Conservation (phyloP, 2,888 invertebrate species). For the Caenorhabditis macrosperma region DNA sequence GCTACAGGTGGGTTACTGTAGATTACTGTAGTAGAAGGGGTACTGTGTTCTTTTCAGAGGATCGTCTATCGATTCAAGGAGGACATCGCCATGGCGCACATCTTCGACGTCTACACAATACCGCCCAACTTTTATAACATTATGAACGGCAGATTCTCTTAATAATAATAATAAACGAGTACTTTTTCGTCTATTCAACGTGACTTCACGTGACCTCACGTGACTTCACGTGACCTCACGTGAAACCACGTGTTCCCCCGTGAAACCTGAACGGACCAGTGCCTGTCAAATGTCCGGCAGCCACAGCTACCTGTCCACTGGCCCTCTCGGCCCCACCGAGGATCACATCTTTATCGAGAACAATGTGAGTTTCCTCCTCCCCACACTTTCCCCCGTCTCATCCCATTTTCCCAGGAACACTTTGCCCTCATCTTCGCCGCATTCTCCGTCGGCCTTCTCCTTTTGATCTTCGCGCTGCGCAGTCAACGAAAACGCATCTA, state of each 20-base stretch:
- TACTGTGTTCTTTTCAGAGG: slow-evolving; percentile 30
- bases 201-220: not conserved
- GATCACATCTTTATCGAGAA: too few relatives aligned
- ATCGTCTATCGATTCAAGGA: slow-evolving; percentile 55
- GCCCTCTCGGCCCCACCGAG: too few relatives aligned
- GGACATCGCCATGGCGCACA: slow-evolving; percentile 57
- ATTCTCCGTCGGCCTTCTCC: slow-evolving; percentile 20
- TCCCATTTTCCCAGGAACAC: slow-evolving; percentile 23
- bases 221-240: not conserved
- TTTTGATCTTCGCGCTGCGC: slow-evolving; percentile 36
- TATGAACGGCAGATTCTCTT: slow-evolving; percentile 40
- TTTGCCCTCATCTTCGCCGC: slow-evolving; percentile 37
- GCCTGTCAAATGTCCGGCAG: too few relatives aligned
- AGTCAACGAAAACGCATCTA: slow-evolving; percentile 26
- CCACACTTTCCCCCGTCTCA: too few relatives aligned
- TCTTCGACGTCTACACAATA: slow-evolving; percentile 57
- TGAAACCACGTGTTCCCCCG: too few relatives aligned
- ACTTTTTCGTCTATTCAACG: not conserved
- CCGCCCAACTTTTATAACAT: slow-evolving; percentile 44
- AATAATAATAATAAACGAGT: not conserved
- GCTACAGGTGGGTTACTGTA: not conserved
- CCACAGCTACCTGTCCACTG: too few relatives aligned
- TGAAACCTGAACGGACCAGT: too few relatives aligned
- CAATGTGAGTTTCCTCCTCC: slow-evolving; percentile 9
- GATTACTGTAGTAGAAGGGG: not conserved